Percentiles rank a stretch among this genome's conserved stretches.
phyloP scores from a whole-genome alignment of 2,797 vertebrate species.

The Varecia variegata region DNA sequence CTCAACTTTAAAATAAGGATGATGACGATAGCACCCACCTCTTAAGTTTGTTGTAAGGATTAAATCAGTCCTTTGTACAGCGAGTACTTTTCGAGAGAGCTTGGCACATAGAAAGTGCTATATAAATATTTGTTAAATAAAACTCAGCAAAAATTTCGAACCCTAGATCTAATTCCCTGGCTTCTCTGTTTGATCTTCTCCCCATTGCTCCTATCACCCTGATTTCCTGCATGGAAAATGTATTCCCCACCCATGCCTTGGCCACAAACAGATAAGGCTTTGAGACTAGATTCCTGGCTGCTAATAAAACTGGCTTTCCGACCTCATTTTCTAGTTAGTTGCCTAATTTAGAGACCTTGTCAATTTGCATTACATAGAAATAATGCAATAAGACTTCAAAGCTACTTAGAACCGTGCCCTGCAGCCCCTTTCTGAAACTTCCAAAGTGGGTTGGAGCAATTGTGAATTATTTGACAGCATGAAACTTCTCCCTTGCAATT shows the following conservation, averaged over 20 bases:
- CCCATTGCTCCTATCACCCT: background rate
- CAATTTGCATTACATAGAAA: constrained; percentile 70
- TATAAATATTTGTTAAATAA: constrained; percentile 41
- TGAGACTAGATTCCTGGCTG: background rate
- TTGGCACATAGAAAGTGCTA: background rate
- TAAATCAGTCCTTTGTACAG: background rate
- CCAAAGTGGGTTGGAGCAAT: constrained; percentile 66
- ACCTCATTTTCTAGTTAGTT: constrained; percentile 69
- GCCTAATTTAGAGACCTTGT: constrained; percentile 75
- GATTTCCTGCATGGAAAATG: background rate
- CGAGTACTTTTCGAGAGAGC: background rate
- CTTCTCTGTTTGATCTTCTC: background rate
- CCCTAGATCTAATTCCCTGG: background rate
- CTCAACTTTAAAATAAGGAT: background rate
- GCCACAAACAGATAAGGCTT: constrained; percentile 15
- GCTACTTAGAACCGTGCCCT: constrained; percentile 51
- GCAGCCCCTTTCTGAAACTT: constrained; percentile 44
- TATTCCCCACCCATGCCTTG: background rate
- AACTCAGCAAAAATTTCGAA: background rate
- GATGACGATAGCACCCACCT: background rate
- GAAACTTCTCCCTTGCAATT: background rate
- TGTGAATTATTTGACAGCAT: constrained; percentile 52
- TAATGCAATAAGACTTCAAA: constrained; percentile 76
- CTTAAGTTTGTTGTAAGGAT: background rate
- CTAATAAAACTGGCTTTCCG: constrained; percentile 58